Conservation (phyloP, 2,113 vertebrate genomes). For the Nothocercus julius region DNA sequence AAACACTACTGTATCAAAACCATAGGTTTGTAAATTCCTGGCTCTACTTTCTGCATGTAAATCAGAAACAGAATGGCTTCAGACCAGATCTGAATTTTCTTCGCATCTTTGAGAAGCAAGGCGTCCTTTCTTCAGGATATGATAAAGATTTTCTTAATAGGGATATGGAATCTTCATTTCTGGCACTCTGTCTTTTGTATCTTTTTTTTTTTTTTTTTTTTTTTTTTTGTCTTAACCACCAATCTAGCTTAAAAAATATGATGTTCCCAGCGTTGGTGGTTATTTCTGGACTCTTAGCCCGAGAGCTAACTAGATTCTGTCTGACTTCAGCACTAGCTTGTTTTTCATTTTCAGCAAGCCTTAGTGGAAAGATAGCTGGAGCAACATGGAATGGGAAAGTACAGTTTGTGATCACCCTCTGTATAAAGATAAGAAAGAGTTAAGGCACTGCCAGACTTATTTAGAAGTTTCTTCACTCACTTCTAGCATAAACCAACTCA, state of each 20-base stretch:
- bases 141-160: background rate
- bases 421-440: background rate
- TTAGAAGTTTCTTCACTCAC: background rate
- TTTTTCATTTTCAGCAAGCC: background rate
- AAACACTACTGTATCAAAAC: background rate
- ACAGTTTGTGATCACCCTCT: background rate
- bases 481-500: background rate
- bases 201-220: background rate
- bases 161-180: background rate
- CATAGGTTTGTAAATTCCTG: background rate
- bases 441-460: background rate
- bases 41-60: background rate
- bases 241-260: background rate
- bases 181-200: background rate
- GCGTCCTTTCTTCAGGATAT: background rate
- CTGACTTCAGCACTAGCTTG: accelerated
- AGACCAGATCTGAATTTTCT: background rate
- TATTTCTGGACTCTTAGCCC: background rate
- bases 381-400: background rate
- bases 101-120: background rate
- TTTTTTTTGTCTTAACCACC: background rate
- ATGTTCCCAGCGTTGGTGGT: no score
- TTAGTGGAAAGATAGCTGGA: background rate
- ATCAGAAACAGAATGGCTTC: background rate
- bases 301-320: background rate